These are phyloP conservation scores for Brachionus koreanus DNA, from an alignment of 1,140 invertebrate species.

Conservation along the genomic window DNA sequence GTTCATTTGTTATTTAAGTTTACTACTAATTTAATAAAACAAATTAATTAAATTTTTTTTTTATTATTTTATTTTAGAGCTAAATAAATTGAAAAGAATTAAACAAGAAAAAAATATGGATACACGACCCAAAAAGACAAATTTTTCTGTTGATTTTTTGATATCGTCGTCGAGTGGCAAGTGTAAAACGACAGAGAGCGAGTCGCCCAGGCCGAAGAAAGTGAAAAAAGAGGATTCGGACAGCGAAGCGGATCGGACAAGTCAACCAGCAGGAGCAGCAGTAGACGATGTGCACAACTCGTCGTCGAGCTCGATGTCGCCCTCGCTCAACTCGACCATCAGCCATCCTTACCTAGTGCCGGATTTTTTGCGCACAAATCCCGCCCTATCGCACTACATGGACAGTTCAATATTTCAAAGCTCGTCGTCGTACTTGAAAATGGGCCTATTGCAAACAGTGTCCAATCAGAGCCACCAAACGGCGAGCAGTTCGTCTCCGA, in stretches of 20 bases:
- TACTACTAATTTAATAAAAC: neutral
- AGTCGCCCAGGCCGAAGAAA: neutral
- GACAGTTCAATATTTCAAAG: neutral
- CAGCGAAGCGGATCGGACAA: neutral
- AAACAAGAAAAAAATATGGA: neutral
- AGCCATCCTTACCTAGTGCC: neutral
- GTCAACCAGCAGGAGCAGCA: neutral
- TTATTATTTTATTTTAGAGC: too few relatives aligned
- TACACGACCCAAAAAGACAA: neutral
- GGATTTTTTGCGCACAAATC: neutral
- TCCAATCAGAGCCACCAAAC: neutral
- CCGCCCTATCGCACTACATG: neutral
- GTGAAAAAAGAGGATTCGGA: neutral
- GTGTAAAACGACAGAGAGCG: neutral
- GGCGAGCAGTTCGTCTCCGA: neutral
- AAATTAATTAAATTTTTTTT: neutral
- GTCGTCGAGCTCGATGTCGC: neutral
- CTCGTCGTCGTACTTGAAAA: neutral
- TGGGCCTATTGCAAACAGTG: neutral
- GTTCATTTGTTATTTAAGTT: neutral
- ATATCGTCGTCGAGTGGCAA: neutral
- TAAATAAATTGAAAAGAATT: too few relatives aligned
- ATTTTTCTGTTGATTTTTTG: conserved; percentile 26
- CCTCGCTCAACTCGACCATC: neutral
- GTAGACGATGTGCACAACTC: neutral